Conservation (phyloP, 2,797 vertebrate genomes). For the Zonotrichia albicollis region DNA sequence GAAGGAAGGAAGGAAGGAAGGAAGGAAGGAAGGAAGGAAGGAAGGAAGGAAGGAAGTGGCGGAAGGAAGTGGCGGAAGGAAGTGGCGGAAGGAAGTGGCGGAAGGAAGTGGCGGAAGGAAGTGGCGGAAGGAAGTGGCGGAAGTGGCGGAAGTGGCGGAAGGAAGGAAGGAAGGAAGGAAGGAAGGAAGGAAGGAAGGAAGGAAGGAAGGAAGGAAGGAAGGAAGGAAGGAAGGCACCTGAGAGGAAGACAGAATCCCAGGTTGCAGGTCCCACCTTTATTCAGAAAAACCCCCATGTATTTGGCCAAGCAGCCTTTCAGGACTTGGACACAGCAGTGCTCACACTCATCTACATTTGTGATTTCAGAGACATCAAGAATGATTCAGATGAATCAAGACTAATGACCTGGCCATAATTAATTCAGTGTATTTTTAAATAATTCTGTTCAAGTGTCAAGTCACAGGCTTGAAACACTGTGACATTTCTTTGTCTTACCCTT, state of each 20-base stretch:
- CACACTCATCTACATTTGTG: neutral
- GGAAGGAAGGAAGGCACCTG: neutral
- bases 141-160: no score
- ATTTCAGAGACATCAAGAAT: neutral
- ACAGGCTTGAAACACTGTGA: neutral
- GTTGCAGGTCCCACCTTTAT: neutral
- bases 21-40: no score
- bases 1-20: no score
- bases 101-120: no score
- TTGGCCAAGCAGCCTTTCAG: neutral
- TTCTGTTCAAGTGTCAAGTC: neutral
- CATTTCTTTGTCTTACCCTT: neutral
- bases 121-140: no score
- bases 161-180: no score
- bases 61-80: no score
- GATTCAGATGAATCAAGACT: neutral
- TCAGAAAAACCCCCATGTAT: rapidly evolving
- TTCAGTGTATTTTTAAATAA: neutral
- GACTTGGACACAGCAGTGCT: neutral
- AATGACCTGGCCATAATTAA: neutral
- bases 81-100: no score
- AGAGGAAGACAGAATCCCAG: neutral
- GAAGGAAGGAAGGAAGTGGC: no score
- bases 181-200: neutral
- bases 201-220: no score